Evolutionary conservation across 1,140 invertebrate genomes (phyloP).

Genomic region (Drosophila bifasciata): DNA sequence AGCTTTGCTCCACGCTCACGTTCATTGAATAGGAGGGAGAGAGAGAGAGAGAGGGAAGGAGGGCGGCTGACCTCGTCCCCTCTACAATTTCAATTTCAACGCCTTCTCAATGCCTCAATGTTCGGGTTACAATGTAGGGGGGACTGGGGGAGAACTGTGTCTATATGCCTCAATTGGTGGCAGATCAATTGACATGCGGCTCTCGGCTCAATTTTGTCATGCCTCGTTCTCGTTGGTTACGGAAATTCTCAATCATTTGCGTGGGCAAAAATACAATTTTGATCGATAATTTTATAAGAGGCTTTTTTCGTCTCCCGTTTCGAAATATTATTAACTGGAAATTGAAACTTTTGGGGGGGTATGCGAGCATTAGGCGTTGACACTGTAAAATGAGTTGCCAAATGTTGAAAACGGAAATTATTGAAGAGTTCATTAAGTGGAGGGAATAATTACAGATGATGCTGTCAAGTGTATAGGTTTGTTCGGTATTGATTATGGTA

Average conservation of each 20-base stretch:
- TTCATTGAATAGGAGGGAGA: constrained; percentile 21
- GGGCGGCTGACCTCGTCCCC: constrained; percentile 35
- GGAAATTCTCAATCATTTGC: constrained; percentile 42
- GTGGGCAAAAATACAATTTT: constrained; percentile 34
- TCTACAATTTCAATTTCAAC: constrained; percentile 54
- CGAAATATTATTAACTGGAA: constrained; percentile 37
- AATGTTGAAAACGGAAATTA: constrained; percentile 14
- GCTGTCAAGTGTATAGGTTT: neutral
- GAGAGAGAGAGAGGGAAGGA: no score
- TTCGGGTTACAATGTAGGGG: constrained; percentile 40
- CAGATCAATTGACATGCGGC: constrained; percentile 42
- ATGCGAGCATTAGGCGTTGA: constrained; percentile 14
- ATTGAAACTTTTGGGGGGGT: constrained; percentile 27
- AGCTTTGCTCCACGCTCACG: constrained; percentile 37
- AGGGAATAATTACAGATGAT: neutral
- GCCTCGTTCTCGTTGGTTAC: constrained; percentile 25
- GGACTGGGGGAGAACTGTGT: constrained; percentile 17
- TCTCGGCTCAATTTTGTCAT: constrained; percentile 47
- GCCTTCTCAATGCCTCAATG: constrained; percentile 27
- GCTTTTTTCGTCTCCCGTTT: constrained; percentile 31
- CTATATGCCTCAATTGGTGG: constrained; percentile 24
- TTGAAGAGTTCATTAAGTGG: constrained; percentile 1
- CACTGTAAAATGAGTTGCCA: constrained; percentile 29
- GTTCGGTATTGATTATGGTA: no score
- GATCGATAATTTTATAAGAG: constrained; percentile 51